Evolutionary conservation across 1,140 invertebrate species (phyloP).

Genomic region (Rhyacophila brunnea): DNA sequence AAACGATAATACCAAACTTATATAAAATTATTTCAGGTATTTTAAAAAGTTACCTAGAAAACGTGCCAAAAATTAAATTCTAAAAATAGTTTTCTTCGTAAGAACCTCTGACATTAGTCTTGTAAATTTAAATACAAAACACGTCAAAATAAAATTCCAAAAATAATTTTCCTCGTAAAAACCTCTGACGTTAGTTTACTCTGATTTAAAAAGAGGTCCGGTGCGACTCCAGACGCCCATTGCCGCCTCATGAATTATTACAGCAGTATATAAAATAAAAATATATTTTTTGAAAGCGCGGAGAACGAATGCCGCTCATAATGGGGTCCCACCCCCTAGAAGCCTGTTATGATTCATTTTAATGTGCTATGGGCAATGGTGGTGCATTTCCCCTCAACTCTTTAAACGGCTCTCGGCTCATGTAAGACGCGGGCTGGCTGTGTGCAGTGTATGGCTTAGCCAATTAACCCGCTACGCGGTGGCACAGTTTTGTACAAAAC

Average conservation of each 20-base stretch:
- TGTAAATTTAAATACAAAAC: too few species aligned
- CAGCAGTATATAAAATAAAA: constrained; percentile 4
- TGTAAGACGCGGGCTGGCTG: too few species aligned
- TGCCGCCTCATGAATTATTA: constrained; percentile 3
- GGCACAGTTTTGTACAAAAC: neutral
- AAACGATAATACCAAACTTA: too few species aligned
- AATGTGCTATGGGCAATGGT: neutral
- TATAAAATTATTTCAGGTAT: too few species aligned
- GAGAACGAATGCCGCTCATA: neutral
- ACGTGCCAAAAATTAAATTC: too few species aligned
- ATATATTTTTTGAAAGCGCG: constrained; percentile 12
- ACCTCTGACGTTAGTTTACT: neutral
- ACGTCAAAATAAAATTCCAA: too few species aligned
- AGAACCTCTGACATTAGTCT: too few species aligned
- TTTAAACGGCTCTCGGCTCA: neutral
- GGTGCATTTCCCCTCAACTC: neutral
- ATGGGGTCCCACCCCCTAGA: neutral
- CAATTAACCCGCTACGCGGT: neutral
- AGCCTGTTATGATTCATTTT: constrained; percentile 1
- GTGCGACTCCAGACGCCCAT: neutral
- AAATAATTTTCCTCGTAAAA: too few species aligned
- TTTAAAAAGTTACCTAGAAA: too few species aligned
- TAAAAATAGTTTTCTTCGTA: too few species aligned
- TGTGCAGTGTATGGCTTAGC: too few species aligned
- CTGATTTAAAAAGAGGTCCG: constrained; percentile 9